phyloP scores from a whole-genome alignment of 1,140 invertebrate genomes.

The Aphis craccivora region DNA sequence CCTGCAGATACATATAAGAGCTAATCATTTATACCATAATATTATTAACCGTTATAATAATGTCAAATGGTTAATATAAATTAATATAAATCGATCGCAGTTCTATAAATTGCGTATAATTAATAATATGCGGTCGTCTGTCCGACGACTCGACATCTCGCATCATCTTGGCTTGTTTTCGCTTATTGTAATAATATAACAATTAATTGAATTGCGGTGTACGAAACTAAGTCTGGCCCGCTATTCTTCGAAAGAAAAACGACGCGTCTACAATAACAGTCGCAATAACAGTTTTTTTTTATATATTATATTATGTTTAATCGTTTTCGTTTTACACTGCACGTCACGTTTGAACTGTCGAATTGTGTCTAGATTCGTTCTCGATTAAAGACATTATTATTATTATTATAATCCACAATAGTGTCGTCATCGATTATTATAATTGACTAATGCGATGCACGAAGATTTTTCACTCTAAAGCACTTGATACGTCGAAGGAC shows the following conservation, averaged over 20 bases:
- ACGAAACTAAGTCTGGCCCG: neutral
- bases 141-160: neutral
- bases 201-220: constrained; percentile 9
- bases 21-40: neutral
- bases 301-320: neutral
- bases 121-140: neutral
- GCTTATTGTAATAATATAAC: neutral
- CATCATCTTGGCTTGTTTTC: neutral
- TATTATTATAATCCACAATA: neutral
- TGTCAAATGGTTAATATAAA: neutral
- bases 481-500: constrained; percentile 49
- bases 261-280: neutral
- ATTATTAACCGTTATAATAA: neutral
- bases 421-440: constrained; percentile 37
- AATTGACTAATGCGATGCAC: constrained; percentile 16
- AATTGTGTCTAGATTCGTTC: neutral
- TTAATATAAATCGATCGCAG: neutral
- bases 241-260: neutral
- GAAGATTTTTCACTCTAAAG: constrained; percentile 29
- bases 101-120: neutral
- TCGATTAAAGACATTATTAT: neutral
- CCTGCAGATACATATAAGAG: too few species aligned
- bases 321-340: neutral
- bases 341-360: neutral
- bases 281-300: neutral